Conservation (phyloP, 2,888 invertebrate genomes). For the Deilephila porcellus region DNA sequence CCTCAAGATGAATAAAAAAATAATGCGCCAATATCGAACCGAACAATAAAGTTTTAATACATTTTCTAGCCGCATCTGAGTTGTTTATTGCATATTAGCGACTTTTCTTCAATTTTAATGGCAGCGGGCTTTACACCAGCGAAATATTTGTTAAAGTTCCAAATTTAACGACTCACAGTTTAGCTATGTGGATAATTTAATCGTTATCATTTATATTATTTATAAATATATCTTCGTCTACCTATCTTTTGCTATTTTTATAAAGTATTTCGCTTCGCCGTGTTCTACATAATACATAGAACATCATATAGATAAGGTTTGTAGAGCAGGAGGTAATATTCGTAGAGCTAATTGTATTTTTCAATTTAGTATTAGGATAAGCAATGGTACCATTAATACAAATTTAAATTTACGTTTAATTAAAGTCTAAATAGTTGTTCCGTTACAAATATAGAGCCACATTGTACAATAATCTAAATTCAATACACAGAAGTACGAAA, state of each 20-base stretch:
- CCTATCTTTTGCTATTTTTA: not conserved
- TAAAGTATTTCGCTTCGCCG: not conserved
- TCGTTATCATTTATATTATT: not conserved
- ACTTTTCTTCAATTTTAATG: not conserved
- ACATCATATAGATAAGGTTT: not conserved
- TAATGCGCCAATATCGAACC: not conserved
- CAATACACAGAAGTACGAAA: not conserved
- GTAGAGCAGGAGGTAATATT: no score
- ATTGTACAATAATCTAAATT: not conserved
- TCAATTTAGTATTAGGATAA: no score
- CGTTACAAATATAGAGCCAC: not conserved
- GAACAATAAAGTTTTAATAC: not conserved
- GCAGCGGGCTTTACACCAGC: not conserved
- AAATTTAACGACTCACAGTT: conserved; percentile 3
- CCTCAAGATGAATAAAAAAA: not conserved
- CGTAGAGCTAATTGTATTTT: no score
- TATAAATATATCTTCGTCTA: not conserved
- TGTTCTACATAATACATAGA: not conserved
- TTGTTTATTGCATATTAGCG: not conserved
- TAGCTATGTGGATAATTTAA: conserved; percentile 1
- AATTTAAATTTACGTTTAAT: no score
- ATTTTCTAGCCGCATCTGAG: not conserved
- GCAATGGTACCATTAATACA: no score
- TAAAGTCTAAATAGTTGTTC: not conserved
- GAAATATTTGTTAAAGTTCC: conserved; percentile 3